Percentiles rank a stretch among this genome's conserved stretches.
phyloP scores from a whole-genome alignment of 1,140 invertebrate species.

The Sinella curviseta region DNA sequence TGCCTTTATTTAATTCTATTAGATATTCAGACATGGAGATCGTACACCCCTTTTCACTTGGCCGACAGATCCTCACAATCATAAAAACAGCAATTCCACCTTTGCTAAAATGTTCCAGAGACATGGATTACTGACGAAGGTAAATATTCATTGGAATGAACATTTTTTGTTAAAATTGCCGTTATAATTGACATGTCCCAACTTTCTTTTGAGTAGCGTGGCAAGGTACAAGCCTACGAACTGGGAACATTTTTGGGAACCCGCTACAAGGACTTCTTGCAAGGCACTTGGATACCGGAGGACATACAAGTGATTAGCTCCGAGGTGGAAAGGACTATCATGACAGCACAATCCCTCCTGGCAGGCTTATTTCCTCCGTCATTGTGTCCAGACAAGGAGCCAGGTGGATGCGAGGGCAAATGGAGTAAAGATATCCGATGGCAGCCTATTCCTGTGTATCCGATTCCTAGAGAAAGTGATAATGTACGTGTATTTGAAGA shows the following conservation, averaged over 20 bases:
- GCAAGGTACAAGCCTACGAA: neutral
- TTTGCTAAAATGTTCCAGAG: neutral
- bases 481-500: neutral
- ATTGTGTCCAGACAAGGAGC: neutral
- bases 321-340: neutral
- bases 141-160: neutral
- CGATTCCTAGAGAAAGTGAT: neutral
- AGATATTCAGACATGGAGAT: neutral
- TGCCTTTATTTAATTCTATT: too few species aligned
- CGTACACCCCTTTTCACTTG: neutral
- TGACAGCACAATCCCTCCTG: neutral
- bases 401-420: neutral
- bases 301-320: neutral
- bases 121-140: neutral
- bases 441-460: neutral
- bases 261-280: neutral
- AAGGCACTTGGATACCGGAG: neutral
- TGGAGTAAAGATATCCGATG: neutral
- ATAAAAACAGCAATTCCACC: neutral
- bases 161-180: neutral
- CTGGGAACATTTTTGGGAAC: neutral
- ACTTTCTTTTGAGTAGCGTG: neutral
- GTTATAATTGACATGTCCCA: neutral
- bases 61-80: neutral
- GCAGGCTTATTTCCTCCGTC: neutral